Evolutionary conservation across 2,888 invertebrate genomes (phyloP), one percentile per base, ranked within the genome.

Genomic region (Aricia artaxerxes): DNA sequence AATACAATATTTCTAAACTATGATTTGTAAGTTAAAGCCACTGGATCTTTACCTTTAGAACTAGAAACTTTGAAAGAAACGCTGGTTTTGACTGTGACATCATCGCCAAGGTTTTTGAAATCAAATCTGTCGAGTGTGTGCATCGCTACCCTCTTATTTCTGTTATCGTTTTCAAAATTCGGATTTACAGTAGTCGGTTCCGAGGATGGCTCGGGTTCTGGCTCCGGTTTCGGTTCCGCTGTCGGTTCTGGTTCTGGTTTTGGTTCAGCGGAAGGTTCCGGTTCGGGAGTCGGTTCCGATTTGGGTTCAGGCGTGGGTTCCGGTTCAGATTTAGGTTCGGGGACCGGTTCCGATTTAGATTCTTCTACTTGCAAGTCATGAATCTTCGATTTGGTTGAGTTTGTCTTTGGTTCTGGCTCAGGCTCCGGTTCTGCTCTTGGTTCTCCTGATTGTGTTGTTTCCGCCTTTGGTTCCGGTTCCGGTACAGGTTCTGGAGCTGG

Each of bases 1-100:
- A 57, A 57, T 57, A 57, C 11, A 57, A 16, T 57, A 57, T 57
- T 16, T 57, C 57, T 57, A 4, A 16, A 0, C 4, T 57, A 5
- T 57, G 57, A 57, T 57, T 4, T 16, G 49, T 16, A 57, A 57
- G 16, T 57, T 11, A 31, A n/a, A n/a, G 7, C 4, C 4, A 64
- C 7, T 11, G 61, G 1, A 73, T 2, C 79, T 61, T 85, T 84
- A 93, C 94, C 94, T 90, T 93, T 93, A 79, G 94, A 92, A 82
- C 91, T 95, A 85, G 97, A 97, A 81, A 97, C 97, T 88, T 96
- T 95, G 88, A 96, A 97, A 0, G 97, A 97, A 3, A 97, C 96
- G 86, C 97, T 97, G 0, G 97, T 97, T 85, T 97, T 97, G 13
- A 97, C 97, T 0, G 96, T 96, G 44, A 97, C 96, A 69, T 96